phyloP scores from a whole-genome alignment of 2,888 invertebrate genomes.

The Perithous albicinctus region DNA sequence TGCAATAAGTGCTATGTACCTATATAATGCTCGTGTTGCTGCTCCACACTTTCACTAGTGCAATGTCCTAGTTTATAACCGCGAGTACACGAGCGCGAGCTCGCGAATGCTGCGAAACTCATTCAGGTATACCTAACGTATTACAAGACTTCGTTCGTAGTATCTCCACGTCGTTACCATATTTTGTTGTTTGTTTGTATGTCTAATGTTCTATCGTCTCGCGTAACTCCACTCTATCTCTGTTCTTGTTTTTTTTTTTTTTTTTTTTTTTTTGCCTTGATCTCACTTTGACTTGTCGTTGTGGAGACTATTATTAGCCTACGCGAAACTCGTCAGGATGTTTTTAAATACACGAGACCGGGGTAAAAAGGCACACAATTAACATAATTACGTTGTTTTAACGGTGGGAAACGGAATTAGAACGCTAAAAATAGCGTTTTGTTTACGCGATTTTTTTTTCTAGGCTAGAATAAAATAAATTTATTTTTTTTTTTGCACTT shows the following conservation, averaged over 20 bases:
- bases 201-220: slow-evolving; percentile 18
- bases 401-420: too few species aligned
- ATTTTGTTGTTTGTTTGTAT: slow-evolving; percentile 20
- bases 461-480: neutral
- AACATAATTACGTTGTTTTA: too few species aligned
- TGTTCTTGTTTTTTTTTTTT: too few species aligned
- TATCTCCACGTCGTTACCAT: slow-evolving; percentile 41
- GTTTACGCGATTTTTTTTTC: too few species aligned
- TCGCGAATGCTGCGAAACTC: slow-evolving; percentile 37
- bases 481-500: too few species aligned
- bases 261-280: too few species aligned
- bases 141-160: slow-evolving; percentile 47
- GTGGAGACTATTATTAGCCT: slow-evolving; percentile 45
- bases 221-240: neutral
- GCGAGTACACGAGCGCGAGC: slow-evolving; percentile 2
- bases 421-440: too few species aligned
- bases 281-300: slow-evolving; percentile 21
- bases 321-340: neutral
- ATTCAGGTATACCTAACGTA: slow-evolving; percentile 45
- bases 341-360: neutral
- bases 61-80: slow-evolving; percentile 54
- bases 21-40: slow-evolving; percentile 27
- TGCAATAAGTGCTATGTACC: slow-evolving; percentile 1
- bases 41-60: slow-evolving; percentile 62
- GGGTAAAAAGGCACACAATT: too few species aligned